Conservation (phyloP, 2,113 vertebrate genomes). For the Agapornis roseicollis region DNA sequence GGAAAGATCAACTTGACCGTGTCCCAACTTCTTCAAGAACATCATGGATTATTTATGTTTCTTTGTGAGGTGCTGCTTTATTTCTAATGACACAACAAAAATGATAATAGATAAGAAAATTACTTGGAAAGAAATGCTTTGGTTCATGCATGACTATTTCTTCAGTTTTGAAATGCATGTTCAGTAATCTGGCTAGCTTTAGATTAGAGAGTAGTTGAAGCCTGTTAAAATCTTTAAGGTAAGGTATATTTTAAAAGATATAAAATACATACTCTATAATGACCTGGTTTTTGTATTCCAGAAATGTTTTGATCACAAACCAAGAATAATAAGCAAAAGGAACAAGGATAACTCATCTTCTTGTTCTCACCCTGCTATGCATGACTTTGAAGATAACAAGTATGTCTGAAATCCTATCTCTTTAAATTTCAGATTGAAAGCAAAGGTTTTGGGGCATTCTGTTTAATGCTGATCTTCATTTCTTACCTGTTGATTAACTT, state of each 20-base stretch:
- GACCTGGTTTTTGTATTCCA: constrained; percentile 71
- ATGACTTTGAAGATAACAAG: constrained; percentile 94
- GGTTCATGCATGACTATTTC: neutral
- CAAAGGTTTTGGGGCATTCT: neutral
- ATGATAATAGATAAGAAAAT: neutral
- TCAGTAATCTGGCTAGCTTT: neutral
- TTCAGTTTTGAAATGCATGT: neutral
- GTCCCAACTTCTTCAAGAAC: constrained; percentile 89
- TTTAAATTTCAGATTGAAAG: neutral
- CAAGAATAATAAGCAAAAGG: constrained; percentile 97
- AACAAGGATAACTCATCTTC: constrained; percentile 88
- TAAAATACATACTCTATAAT: constrained; percentile 10
- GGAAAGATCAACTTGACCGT: constrained; percentile 85
- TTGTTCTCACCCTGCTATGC: constrained; percentile 94
- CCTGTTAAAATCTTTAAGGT: neutral
- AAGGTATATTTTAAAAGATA: neutral
- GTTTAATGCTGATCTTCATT: neutral
- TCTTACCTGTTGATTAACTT: neutral
- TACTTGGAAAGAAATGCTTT: neutral
- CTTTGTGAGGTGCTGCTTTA: constrained; percentile 87
- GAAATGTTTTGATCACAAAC: constrained; percentile 99
- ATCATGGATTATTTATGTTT: constrained; percentile 95
- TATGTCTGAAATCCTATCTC: constrained; percentile 72
- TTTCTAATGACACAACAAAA: neutral
- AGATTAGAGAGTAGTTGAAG: neutral